These are phyloP conservation scores for Melikaiella ostensackeni DNA, from an alignment of 2,888 invertebrate genomes.

Conservation along the genomic window DNA sequence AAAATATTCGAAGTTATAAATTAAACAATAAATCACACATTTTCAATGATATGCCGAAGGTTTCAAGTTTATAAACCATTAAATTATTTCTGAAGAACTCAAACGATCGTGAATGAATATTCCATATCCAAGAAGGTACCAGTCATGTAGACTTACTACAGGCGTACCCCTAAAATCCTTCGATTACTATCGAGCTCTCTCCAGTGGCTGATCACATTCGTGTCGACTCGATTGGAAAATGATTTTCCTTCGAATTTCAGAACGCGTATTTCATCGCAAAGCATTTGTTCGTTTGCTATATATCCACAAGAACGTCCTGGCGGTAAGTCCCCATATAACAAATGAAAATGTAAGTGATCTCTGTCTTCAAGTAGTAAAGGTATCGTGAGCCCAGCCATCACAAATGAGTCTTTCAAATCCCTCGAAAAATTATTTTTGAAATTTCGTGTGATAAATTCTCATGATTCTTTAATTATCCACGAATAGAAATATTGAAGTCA, in stretches of 20 bases:
- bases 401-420: no score
- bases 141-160: conserved; percentile 48
- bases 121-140: conserved; percentile 48
- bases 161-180: conserved; percentile 17
- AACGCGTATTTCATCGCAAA: conserved; percentile 7
- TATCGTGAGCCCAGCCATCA: no score
- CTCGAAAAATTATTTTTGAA: no score
- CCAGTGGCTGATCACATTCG: conserved; percentile 15
- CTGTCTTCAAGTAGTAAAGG: no score
- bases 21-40: background rate
- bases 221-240: conserved; percentile 16
- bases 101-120: conserved; percentile 50
- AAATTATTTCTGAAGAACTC: background rate
- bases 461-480: no score
- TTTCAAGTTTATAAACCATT: background rate
- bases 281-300: conserved; percentile 20
- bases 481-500: no score
- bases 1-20: no score
- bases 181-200: conserved; percentile 31
- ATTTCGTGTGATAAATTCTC: no score
- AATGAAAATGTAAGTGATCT: no score
- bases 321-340: conserved; percentile 5
- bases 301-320: conserved; percentile 19
- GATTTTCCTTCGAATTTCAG: conserved; percentile 14
- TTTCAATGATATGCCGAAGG: background rate